These are phyloP conservation scores for Hypselothyrea guttata DNA, from an alignment of 2,888 invertebrate species.

Conservation along the genomic window DNA sequence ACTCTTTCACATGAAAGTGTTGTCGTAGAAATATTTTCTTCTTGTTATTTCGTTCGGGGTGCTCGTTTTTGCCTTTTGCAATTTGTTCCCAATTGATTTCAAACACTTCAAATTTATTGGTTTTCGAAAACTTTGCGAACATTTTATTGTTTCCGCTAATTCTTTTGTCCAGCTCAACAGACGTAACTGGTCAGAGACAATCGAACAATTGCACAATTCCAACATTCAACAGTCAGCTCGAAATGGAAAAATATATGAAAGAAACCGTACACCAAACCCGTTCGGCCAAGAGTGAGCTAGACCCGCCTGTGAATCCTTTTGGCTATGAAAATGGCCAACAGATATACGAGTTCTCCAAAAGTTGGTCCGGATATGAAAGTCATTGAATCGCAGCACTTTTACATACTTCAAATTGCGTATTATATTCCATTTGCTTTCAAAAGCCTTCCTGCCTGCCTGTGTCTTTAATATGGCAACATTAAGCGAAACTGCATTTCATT, in stretches of 20 bases:
- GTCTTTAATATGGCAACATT: neutral
- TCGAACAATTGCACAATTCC: constrained; percentile 9
- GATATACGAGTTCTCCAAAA: constrained; percentile 47
- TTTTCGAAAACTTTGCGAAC: constrained; percentile 68
- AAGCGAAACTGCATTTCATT: neutral
- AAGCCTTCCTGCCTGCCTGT: neutral
- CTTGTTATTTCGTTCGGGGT: constrained; percentile 22
- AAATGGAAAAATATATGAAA: neutral
- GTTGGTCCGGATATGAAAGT: constrained; percentile 59
- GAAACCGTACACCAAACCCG: no score
- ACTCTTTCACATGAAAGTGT: constrained; percentile 36
- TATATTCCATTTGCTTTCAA: constrained; percentile 12
- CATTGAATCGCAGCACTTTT: constrained; percentile 41
- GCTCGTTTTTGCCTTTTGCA: constrained; percentile 62
- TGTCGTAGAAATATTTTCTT: constrained; percentile 21
- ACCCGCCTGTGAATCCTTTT: constrained; percentile 33
- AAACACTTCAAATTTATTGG: constrained; percentile 75
- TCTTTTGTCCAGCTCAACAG: constrained; percentile 67
- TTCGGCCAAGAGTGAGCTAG: no score
- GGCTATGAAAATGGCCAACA: constrained; percentile 41
- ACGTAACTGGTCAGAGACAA: constrained; percentile 29
- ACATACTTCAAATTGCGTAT: constrained; percentile 25
- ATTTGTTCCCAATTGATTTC: constrained; percentile 74
- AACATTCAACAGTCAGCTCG: constrained; percentile 40
- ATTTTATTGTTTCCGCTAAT: constrained; percentile 77